These are phyloP conservation scores for Orestias chungarensis DNA, from an alignment of 2,797 vertebrate genomes.

Conservation along the genomic window DNA sequence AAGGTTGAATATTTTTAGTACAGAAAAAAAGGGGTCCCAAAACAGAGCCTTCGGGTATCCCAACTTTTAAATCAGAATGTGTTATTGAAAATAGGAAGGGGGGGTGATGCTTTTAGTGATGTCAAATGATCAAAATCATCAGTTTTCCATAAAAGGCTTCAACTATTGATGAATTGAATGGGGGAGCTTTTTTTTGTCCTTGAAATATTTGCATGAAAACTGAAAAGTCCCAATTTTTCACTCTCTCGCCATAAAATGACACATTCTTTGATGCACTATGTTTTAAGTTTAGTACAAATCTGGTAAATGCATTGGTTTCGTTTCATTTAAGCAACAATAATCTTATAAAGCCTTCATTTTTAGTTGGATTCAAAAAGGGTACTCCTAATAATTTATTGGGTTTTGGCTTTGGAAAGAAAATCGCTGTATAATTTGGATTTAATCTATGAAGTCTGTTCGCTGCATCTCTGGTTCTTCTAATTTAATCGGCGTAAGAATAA, in stretches of 20 bases:
- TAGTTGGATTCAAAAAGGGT: background rate
- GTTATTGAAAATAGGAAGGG: no score
- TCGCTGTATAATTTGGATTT: background rate
- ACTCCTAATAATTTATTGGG: no score
- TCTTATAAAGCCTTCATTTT: background rate
- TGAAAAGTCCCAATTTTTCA: background rate
- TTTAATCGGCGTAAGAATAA: no score
- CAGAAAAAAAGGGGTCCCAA: background rate
- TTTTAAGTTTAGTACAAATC: background rate
- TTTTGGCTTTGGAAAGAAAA: background rate
- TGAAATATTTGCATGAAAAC: background rate
- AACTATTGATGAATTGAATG: background rate
- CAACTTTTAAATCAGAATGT: background rate
- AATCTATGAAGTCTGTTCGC: background rate
- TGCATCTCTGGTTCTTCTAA: background rate
- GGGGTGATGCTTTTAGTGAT: no score
- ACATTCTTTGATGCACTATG: background rate
- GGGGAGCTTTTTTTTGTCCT: background rate
- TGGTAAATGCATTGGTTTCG: background rate
- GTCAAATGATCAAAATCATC: background rate
- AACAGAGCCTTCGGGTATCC: background rate
- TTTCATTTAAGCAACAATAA: background rate
- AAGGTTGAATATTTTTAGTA: no score
- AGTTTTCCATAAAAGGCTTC: no score
- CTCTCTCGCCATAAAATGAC: background rate